A percentile compares a stretch with the other conserved stretches of the same genome.
phyloP scores from a whole-genome alignment of 2,113 vertebrate genomes.

The Edolisoma coerulescens region DNA sequence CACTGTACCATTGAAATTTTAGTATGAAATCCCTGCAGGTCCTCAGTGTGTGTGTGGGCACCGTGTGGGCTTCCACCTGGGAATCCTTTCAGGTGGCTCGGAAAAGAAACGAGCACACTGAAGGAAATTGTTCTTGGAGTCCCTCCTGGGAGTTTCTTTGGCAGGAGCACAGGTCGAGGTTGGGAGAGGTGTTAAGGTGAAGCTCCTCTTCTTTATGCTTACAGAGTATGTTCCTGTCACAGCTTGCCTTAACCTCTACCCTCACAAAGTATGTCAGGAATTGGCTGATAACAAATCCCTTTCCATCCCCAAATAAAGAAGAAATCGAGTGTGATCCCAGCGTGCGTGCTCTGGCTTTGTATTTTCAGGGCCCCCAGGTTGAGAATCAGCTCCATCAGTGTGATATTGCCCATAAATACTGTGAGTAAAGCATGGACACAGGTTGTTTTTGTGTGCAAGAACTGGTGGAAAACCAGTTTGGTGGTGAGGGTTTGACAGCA shows the following conservation, averaged over 20 bases:
- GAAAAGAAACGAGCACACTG: background rate
- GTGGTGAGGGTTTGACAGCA: rapidly evolving
- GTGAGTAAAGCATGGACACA: background rate
- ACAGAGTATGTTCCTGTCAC: background rate
- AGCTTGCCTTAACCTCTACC: constrained; percentile 33
- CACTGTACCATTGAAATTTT: rapidly evolving
- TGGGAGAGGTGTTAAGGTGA: background rate
- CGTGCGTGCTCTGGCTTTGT: background rate
- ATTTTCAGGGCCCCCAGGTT: background rate
- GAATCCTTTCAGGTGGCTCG: background rate
- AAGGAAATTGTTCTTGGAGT: background rate
- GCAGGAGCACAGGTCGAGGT: background rate
- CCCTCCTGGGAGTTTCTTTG: background rate
- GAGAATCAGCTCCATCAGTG: background rate
- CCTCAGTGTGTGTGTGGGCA: rapidly evolving
- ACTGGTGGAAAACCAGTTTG: too few relatives aligned
- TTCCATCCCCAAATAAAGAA: constrained; percentile 48
- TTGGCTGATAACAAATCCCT: constrained; percentile 44
- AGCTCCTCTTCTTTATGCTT: background rate
- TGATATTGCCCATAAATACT: background rate
- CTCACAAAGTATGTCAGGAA: constrained; percentile 23
- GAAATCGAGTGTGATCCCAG: background rate
- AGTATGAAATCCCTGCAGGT: background rate
- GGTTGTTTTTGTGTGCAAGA: background rate
- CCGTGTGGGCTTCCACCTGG: background rate